A percentile compares a stretch with the other conserved stretches of the same genome.
These are phyloP conservation scores for Saimiri boliviensis DNA, from an alignment of 2,113 vertebrate species.

Conservation along the genomic window DNA sequence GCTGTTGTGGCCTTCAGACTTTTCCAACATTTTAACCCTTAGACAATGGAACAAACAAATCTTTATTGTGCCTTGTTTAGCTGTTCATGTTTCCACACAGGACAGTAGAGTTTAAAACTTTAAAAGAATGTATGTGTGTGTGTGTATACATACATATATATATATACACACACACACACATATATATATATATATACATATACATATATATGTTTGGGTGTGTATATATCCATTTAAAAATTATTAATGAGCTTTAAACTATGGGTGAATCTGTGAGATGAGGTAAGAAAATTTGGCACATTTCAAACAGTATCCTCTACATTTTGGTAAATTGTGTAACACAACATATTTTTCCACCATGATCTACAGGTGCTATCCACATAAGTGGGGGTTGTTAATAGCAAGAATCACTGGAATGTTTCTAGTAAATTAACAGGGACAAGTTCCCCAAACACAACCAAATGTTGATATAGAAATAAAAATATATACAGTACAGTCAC, in stretches of 20 bases:
- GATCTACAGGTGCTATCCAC: constrained; percentile 96
- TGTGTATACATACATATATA: background rate
- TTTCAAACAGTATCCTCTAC: constrained; percentile 90
- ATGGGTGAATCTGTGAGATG: constrained; percentile 91
- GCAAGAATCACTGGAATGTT: constrained; percentile 93
- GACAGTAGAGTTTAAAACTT: constrained; percentile 56
- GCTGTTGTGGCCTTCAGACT: constrained; percentile 78
- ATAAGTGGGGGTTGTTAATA: constrained; percentile 86
- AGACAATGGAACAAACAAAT: constrained; percentile 79
- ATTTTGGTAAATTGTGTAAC: constrained; percentile 94
- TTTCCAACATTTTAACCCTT: constrained; percentile 79
- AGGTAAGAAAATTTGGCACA: constrained; percentile 99
- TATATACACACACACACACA: background rate
- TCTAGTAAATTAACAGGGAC: constrained; percentile 90
- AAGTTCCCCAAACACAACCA: constrained; percentile 91
- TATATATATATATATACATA: background rate
- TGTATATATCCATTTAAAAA: background rate
- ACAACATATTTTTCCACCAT: constrained; percentile 87
- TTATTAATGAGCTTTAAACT: constrained; percentile 88
- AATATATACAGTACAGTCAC: constrained; percentile 96
- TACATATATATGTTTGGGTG: background rate
- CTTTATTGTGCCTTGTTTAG: constrained; percentile 77
- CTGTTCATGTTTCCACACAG: constrained; percentile 78
- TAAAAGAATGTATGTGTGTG: constrained; percentile 43
- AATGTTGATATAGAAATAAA: constrained; percentile 89